Percentiles rank a stretch among this genome's conserved stretches.
Evolutionary conservation across 2,797 vertebrate genomes (phyloP).

Genomic region (Muraenolepis orangiensis): DNA sequence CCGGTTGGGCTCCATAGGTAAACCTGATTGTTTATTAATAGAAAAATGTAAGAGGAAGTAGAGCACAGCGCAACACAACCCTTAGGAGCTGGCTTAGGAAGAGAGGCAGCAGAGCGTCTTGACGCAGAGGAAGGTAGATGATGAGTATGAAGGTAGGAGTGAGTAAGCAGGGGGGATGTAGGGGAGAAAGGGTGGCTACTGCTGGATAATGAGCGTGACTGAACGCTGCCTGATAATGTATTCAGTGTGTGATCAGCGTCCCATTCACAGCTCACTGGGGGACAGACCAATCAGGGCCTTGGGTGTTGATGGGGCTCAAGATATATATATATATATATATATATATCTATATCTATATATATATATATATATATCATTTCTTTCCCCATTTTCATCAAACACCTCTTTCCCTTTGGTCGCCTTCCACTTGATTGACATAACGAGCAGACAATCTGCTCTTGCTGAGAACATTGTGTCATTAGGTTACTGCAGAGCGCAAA

Average conservation of each 20-base stretch:
- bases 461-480: too few relatives aligned
- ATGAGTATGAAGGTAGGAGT: neutral
- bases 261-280: constrained; percentile 19
- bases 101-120: neutral
- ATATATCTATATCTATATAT: too few relatives aligned
- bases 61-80: neutral
- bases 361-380: too few relatives aligned
- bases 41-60: neutral
- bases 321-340: too few relatives aligned
- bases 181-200: neutral
- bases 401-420: too few relatives aligned
- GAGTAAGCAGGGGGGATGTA: neutral
- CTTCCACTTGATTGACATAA: too few relatives aligned
- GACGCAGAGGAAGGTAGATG: neutral
- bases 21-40: neutral
- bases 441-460: too few relatives aligned
- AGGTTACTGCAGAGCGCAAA: too few relatives aligned
- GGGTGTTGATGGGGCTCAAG: too few relatives aligned
- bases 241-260: constrained; percentile 15
- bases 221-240: constrained; percentile 15
- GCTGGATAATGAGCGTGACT: constrained; percentile 16
- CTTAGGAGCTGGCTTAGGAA: neutral
- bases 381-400: too few relatives aligned
- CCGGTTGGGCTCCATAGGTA: neutral
- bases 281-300: constrained; percentile 1